Evolutionary conservation across 35 echinoderm and acorn worm species (phyloP).

Genomic region (Ptychodera flava): DNA sequence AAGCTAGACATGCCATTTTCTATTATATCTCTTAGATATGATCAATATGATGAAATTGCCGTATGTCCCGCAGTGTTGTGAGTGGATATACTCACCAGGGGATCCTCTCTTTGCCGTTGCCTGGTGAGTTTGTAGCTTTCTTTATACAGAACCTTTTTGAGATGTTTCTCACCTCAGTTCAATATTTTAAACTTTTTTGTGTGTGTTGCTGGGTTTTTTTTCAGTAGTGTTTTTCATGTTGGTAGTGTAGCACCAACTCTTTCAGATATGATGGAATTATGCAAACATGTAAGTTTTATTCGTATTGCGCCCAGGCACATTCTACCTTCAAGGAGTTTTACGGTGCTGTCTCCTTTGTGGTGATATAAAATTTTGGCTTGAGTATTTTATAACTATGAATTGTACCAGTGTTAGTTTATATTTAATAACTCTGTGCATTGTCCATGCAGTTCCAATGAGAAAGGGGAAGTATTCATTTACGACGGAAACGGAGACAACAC

Average conservation of each 20-base stretch:
- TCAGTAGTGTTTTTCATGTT: constrained; percentile 4
- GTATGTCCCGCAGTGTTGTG: constrained; percentile 68
- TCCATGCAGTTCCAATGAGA: constrained; percentile 47
- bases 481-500: constrained; percentile 73
- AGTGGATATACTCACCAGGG: constrained; percentile 73
- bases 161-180: neutral
- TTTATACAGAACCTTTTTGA: too few relatives aligned
- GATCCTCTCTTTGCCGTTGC: constrained; percentile 38
- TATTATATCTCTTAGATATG: constrained; percentile 81
- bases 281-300: too few relatives aligned
- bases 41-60: constrained; percentile 96
- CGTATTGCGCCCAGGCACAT: too few relatives aligned
- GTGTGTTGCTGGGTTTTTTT: neutral
- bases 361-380: too few relatives aligned
- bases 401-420: too few relatives aligned
- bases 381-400: too few relatives aligned
- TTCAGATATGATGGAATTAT: too few relatives aligned
- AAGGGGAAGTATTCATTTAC: constrained; percentile 72
- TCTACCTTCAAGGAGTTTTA: too few relatives aligned
- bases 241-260: constrained; percentile 10
- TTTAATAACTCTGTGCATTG: too few relatives aligned
- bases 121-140: too few relatives aligned
- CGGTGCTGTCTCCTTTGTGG: too few relatives aligned
- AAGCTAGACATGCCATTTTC: too few relatives aligned
- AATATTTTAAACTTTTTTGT: neutral